Conservation (phyloP, 2,888 invertebrate species). For the Papilio demoleus region DNA sequence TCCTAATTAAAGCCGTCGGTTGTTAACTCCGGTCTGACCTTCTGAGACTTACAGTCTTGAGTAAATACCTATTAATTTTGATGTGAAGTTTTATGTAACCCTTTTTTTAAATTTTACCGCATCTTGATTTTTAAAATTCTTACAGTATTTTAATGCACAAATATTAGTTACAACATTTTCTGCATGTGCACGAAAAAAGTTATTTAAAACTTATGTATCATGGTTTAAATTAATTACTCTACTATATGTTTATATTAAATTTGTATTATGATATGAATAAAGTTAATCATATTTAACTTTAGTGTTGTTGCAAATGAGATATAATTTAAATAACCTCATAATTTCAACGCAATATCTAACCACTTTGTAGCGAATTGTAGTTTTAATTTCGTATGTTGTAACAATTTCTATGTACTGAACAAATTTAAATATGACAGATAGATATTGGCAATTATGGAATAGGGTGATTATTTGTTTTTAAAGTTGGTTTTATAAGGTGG, state of each 20-base stretch:
- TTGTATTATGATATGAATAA: too few relatives aligned
- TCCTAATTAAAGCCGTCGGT: constrained; percentile 79
- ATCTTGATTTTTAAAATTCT: too few relatives aligned
- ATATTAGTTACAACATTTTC: too few relatives aligned
- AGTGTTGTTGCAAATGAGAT: background rate
- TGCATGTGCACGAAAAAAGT: too few relatives aligned
- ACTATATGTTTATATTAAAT: too few relatives aligned
- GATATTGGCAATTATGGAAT: too few relatives aligned
- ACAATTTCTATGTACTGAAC: background rate
- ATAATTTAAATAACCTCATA: constrained; percentile 19
- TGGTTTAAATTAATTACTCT: too few relatives aligned
- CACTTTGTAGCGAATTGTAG: constrained; percentile 10
- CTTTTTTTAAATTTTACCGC: constrained; percentile 24
- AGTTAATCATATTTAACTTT: constrained; percentile 16
- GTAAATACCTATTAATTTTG: constrained; percentile 60
- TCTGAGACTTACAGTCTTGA: constrained; percentile 58
- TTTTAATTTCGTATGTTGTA: constrained; percentile 18
- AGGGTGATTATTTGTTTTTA: too few relatives aligned
- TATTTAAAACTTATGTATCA: too few relatives aligned
- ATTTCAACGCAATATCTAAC: background rate
- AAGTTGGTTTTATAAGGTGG: too few relatives aligned
- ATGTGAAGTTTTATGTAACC: constrained; percentile 40
- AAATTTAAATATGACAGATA: too few relatives aligned
- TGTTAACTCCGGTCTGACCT: constrained; percentile 61
- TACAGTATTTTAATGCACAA: too few relatives aligned